Base-by-base conservation (phyloP, 2,888 invertebrate species). In the Sericinus montela region DNA sequence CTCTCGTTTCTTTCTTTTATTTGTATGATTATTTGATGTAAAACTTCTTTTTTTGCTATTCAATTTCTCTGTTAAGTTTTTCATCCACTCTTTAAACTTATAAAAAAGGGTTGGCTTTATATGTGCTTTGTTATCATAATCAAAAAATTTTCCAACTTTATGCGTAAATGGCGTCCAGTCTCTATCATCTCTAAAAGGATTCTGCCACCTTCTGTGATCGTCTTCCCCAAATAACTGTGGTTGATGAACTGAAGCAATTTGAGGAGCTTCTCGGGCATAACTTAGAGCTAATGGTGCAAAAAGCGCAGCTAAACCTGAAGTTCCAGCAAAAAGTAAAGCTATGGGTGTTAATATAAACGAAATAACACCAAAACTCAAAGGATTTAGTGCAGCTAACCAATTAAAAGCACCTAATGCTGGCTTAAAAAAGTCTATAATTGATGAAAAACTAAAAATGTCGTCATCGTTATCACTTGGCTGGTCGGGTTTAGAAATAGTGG, bases 271-370 rank as follows among this genome's bases (percentile, higher is more conserved):
- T 57, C 89, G 75, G 1, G 73, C 88, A 38, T 81, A 83, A 0
- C 93, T 91, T 52, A 93, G 80, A 57, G 91, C 88, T 90, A 91
- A 93, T 0, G 93, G 93, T 48, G 93, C 91, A 54, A 93, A 75
- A 37, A 93, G 84, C 0, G 93, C 85, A 0, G 92, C 89, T 11
- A 92, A 67, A 0, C 93, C 90, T 10, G 93, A 90, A 0, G 91
- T 86, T 0, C 93, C 90, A 1, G 91, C 90, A 41, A 93, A 89
- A 32, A 93, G 75, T 43, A 93, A 79, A 0, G 90, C 90, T 39
- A 93, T 71, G 0, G 94, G 94, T 0, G 93, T 90, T 38, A 93
- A 77, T 43, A 91, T 72, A 60, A 93, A 59, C 45, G 93, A 90
- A 68, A 92, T 83, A 29, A 92, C 72, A 0, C 91, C 87, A 52